Evolutionary conservation across 2,888 invertebrate genomes (phyloP).

Genomic region (Dryococelus australis): DNA sequence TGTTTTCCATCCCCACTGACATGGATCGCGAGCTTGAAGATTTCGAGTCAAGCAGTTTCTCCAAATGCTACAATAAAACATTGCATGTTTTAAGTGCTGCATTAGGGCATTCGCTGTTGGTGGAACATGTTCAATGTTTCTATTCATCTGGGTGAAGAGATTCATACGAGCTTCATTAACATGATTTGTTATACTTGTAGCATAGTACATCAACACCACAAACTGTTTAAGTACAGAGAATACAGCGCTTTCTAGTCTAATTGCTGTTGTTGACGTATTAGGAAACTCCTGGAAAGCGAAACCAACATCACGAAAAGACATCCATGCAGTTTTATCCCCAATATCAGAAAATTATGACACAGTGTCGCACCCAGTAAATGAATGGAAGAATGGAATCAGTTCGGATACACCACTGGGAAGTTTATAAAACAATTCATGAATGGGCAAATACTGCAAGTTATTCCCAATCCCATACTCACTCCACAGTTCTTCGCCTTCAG

Average conservation of each 20-base stretch:
- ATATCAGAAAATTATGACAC: slow-evolving; percentile 21
- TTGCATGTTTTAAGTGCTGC: background rate
- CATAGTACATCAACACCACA: background rate
- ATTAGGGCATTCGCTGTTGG: slow-evolving; percentile 5
- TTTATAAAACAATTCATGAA: background rate
- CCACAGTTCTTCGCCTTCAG: slow-evolving; percentile 16
- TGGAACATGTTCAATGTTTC: slow-evolving; percentile 27
- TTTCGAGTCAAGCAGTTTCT: slow-evolving; percentile 13
- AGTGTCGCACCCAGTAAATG: slow-evolving; percentile 34
- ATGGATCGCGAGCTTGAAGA: background rate
- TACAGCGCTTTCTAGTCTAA: background rate
- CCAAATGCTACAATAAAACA: background rate
- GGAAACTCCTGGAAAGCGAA: background rate
- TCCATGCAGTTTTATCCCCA: slow-evolving; percentile 30
- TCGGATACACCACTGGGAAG: background rate
- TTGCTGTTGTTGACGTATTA: background rate
- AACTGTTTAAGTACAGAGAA: background rate
- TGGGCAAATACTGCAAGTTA: too few relatives aligned
- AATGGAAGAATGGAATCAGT: slow-evolving; percentile 1
- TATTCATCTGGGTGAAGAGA: slow-evolving; percentile 29
- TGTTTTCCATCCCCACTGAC: too few relatives aligned
- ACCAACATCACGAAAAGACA: background rate
- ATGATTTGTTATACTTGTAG: background rate
- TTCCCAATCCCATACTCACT: slow-evolving; percentile 23
- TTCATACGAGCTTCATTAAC: slow-evolving; percentile 18